Base-by-base conservation (phyloP, 2,797 vertebrate genomes). In the Sebastolobus alascanus region DNA sequence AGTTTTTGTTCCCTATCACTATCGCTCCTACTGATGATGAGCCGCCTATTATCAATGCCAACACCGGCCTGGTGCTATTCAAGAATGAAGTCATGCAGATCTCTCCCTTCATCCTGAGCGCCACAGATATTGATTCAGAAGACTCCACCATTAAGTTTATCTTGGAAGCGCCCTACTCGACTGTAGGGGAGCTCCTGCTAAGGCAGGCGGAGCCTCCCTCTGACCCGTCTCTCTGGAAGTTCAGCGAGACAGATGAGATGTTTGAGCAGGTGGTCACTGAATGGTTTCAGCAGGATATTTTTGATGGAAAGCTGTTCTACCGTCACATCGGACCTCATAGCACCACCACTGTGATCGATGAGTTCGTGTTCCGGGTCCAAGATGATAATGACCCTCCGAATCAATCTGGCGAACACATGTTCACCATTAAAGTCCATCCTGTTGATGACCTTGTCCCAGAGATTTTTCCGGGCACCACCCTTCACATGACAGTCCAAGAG, bases 311-410 rank as follows among this genome's bases (percentile, higher is more conserved):
- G 84, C 90, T 97, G 31, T 97, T 97, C 89, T 98, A 97, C 89
- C 95, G 90, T 61, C 96, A 98, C 80, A 89, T 87, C 0, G 96
- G 97, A 66, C 87, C 94, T 50, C 97, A 97, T 52, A 97, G 94
- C 67, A 90, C 93, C 82, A 95, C 88, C 29, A 93, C 95, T 11
- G 90, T 96, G 29, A 93, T 92, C 29, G 95, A 96, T 66, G 88
- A 82, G 13, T 90, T 97, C 90, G 82, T 93, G 27, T 98, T 98
- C 86, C 94, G 92, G 4, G 96, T 98, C 60, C 96, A 97, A 79
- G 97, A 98, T 84, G 97, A 97, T 87, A 96, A 97, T 1, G 95
- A 98, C 74, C 97, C 96, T 20, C 97, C 96, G 20, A 97, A 97
- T 92, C 93, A 92, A 79, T 98, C 98, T 35, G 96, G 92, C 0